A percentile compares a stretch with the other conserved stretches of the same genome.
These are phyloP conservation scores for Cheilosia soror DNA, from an alignment of 2,888 invertebrate genomes.

Conservation along the genomic window DNA sequence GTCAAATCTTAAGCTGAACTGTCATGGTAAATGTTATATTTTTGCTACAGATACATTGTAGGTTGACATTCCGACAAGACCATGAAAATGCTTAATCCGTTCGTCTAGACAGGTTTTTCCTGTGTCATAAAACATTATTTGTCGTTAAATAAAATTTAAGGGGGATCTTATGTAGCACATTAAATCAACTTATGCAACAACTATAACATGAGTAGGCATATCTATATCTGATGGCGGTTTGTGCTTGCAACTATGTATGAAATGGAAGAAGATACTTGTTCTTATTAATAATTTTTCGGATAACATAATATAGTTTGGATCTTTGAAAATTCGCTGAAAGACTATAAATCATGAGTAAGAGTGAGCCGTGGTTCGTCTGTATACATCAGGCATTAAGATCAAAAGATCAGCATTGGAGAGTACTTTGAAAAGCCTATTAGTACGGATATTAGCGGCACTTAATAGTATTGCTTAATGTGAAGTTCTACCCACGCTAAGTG, in stretches of 20 bases:
- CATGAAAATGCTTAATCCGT: conserved; percentile 13
- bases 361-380: conserved; percentile 1
- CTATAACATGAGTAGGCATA: neutral
- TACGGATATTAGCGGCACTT: conserved; percentile 44
- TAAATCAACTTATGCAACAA: neutral
- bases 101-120: conserved; percentile 48
- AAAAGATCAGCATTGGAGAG: neutral
- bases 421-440: conserved; percentile 41
- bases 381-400: neutral
- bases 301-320: conserved; percentile 34
- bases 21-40: neutral
- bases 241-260: neutral
- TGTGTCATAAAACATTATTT: conserved; percentile 32
- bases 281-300: conserved; percentile 14
- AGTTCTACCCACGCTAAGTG: conserved; percentile 35
- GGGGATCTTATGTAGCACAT: conserved; percentile 2
- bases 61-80: neutral
- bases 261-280: conserved; percentile 23
- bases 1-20: conserved; percentile 18
- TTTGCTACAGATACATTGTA: conserved; percentile 1
- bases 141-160: conserved; percentile 35
- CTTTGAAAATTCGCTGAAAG: conserved; percentile 49
- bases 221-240: neutral
- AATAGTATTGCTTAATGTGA: conserved; percentile 25
- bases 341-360: conserved; percentile 56